Evolutionary conservation across 2,888 invertebrate species (phyloP).

Genomic region (Epiblema foenella): DNA sequence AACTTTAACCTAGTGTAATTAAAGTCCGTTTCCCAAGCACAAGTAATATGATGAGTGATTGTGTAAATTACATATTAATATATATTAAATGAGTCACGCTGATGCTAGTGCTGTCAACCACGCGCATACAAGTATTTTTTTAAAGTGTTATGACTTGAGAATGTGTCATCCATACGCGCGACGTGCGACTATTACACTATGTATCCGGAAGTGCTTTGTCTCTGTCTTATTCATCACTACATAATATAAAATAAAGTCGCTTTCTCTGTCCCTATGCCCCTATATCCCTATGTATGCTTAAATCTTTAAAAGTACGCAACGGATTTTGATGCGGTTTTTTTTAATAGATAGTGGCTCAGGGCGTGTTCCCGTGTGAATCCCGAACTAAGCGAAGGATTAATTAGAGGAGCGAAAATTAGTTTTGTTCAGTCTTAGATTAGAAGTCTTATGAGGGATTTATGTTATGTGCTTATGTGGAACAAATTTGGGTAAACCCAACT

Average conservation of each 20-base stretch:
- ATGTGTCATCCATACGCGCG: not conserved
- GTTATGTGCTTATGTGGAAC: no score
- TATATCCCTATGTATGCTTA: no score
- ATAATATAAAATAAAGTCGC: no score
- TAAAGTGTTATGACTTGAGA: not conserved
- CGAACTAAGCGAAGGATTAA: no score
- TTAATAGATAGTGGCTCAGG: no score
- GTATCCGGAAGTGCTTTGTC: not conserved
- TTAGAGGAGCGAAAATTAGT: no score
- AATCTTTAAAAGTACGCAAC: not conserved
- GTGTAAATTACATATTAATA: slow-evolving; percentile 1
- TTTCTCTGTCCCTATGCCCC: no score
- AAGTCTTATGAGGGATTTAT: no score
- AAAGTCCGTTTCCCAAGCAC: not conserved
- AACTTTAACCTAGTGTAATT: not conserved
- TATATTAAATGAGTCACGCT: slow-evolving; percentile 3
- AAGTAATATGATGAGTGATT: not conserved
- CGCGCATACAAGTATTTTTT: not conserved
- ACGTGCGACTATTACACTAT: not conserved
- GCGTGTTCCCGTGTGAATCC: no score
- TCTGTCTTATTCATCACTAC: not conserved
- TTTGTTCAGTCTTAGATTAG: no score
- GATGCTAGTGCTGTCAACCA: slow-evolving; percentile 10
- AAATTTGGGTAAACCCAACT: no score
- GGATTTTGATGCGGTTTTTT: no score